A percentile compares a stretch with the other conserved stretches of the same genome.
phyloP scores from a whole-genome alignment of 2,888 invertebrate genomes.

The Spilarctia lutea region DNA sequence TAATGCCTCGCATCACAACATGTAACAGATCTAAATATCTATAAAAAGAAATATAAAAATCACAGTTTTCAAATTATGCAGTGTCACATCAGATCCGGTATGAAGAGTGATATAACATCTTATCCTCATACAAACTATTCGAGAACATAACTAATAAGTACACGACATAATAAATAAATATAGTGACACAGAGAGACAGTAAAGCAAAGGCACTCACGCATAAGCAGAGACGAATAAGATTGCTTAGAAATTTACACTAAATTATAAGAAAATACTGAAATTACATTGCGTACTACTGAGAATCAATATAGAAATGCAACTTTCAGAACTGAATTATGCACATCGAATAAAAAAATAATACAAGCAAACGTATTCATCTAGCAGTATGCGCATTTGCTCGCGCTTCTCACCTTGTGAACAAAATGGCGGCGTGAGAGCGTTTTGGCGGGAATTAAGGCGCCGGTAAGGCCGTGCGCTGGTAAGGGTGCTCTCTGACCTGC shows the following conservation, averaged over 20 bases:
- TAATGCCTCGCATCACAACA: constrained; percentile 81
- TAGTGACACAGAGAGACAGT: constrained; percentile 82
- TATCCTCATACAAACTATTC: constrained; percentile 70
- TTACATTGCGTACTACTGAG: constrained; percentile 34
- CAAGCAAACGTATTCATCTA: constrained; percentile 72
- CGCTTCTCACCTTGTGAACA: constrained; percentile 86
- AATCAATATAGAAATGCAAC: constrained; percentile 39
- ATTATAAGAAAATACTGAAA: constrained; percentile 37
- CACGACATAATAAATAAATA: constrained; percentile 78
- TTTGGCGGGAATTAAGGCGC: constrained; percentile 89
- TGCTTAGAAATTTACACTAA: constrained; percentile 47
- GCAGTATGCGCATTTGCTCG: constrained; percentile 73
- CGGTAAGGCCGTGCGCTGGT: constrained; percentile 94
- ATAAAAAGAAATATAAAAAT: constrained; percentile 84
- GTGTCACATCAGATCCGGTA: constrained; percentile 83
- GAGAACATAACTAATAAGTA: constrained; percentile 83
- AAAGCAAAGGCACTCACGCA: constrained; percentile 81
- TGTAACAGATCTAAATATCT: constrained; percentile 83
- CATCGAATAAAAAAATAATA: constrained; percentile 43
- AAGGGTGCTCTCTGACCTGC: constrained; percentile 98
- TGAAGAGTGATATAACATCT: constrained; percentile 75
- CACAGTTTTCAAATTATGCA: constrained; percentile 86
- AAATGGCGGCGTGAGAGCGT: constrained; percentile 85
- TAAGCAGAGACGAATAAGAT: constrained; percentile 70
- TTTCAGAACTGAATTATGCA: constrained; percentile 39